Evolutionary conservation across 2,888 invertebrate species (phyloP).

Genomic region (Drosophila sordidula): DNA sequence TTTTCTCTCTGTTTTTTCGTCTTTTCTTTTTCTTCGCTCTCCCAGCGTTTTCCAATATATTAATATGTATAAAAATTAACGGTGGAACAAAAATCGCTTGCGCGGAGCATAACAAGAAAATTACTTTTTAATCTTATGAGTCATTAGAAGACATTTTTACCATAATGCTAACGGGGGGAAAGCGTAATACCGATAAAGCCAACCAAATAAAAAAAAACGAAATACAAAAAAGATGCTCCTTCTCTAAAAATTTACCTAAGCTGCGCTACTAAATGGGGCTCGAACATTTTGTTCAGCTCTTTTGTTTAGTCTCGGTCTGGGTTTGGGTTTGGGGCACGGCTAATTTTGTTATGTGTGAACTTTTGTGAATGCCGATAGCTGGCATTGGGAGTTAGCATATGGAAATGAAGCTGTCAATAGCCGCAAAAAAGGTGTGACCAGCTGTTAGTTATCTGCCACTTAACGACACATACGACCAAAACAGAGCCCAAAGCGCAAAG

Average conservation of each 20-base stretch:
- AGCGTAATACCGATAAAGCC: constrained; percentile 57
- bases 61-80: constrained; percentile 80
- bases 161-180: constrained; percentile 55
- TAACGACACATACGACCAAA: constrained; percentile 32
- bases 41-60: constrained; percentile 67
- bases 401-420: constrained; percentile 71
- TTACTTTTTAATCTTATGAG: constrained; percentile 82
- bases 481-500: constrained; percentile 17
- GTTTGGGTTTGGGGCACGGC: constrained; percentile 3
- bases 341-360: constrained; percentile 72
- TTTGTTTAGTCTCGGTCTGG: constrained; percentile 56
- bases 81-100: constrained; percentile 64
- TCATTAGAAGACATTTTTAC: constrained; percentile 76
- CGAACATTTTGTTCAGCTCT: constrained; percentile 38
- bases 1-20: constrained; percentile 5
- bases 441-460: constrained; percentile 39
- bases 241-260: constrained; percentile 54
- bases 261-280: constrained; percentile 58
- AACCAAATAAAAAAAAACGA: not conserved
- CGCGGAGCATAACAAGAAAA: constrained; percentile 72
- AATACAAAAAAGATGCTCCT: constrained; percentile 25
- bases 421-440: constrained; percentile 55
- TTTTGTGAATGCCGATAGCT: constrained; percentile 52
- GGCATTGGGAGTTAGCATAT: constrained; percentile 42
- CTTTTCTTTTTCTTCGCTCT: constrained; percentile 1